Conservation (phyloP, 2,797 vertebrate species). For the Gymnopithys bicolor region DNA sequence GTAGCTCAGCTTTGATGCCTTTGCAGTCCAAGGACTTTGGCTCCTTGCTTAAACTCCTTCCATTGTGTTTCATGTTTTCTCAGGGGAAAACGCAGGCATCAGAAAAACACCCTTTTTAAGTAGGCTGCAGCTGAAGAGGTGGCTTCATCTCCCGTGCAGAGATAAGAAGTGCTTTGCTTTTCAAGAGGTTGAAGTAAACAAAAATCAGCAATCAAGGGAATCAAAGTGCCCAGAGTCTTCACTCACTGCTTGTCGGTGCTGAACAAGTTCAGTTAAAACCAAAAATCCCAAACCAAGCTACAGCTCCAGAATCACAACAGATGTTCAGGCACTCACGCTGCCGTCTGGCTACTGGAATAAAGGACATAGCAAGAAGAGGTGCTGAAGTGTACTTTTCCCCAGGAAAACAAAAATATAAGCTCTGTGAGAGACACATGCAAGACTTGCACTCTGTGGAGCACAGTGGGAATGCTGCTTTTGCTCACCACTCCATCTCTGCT, state of each 20-base stretch:
- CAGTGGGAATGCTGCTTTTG: rapidly evolving
- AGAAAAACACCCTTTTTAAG: conserved; percentile 43
- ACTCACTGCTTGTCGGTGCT: background rate
- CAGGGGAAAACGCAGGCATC: conserved; percentile 15
- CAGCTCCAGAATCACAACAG: background rate
- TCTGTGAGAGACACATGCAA: background rate
- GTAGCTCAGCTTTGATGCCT: conserved; percentile 51
- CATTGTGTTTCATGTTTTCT: conserved; percentile 48
- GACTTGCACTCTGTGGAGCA: rapidly evolving
- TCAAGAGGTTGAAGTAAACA: conserved; percentile 41
- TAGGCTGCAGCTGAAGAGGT: conserved; percentile 24
- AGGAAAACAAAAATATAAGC: background rate
- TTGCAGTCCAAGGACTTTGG: conserved; percentile 24
- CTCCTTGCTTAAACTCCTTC: conserved; percentile 25
- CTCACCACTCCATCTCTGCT: background rate
- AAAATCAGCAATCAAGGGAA: conserved; percentile 42
- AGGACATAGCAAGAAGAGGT: background rate
- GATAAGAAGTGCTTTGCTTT: conserved; percentile 33
- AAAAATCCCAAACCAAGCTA: background rate
- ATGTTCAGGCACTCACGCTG: background rate
- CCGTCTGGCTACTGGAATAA: background rate
- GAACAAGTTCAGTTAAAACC: background rate
- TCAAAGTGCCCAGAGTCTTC: conserved; percentile 13
- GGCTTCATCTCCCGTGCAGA: conserved; percentile 12
- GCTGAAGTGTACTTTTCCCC: background rate